Evolutionary conservation across 2,113 vertebrate genomes (phyloP), one percentile per base, ranked within the genome.

Genomic region (Etheostoma spectabile): DNA sequence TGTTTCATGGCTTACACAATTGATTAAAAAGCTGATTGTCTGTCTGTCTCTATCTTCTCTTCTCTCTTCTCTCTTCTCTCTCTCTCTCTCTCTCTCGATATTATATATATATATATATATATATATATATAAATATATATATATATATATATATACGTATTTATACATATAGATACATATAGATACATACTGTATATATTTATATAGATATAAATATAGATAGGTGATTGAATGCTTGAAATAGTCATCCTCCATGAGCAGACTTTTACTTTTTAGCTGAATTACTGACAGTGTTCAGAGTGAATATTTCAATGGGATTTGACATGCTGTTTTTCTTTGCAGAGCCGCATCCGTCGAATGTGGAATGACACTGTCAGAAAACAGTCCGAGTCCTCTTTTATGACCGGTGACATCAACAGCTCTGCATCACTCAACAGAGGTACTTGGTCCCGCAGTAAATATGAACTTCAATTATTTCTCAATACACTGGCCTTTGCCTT

Each of bases 331-430:
- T 81, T 89, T 52, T 80, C 33, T 77, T 79, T 2, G 22, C 94
- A 99, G 98, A 99, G 98, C 90, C 98, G 98, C 69, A 99, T 99
- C 91, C 97, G 98, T 80, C 96, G 98, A 86, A 99, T 99, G 98
- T 99, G 98, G 98, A 99, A 99, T 73, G 98, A 99, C 94, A 99
- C 98, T 0, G 98, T 99, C 86, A 95, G 98, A 91, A 99, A 99
- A 84, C 98, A 99, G 95, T 97, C 98, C 0, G 98, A 99, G 93
- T 99, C 98, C 71, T 99, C 98, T 86, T 99, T 99, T 89, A 99
- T 99, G 93, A 99, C 98, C 51, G 98, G 98, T 65, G 98, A 99
- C 95, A 98, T 99, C 96, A 99, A 99, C 96, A 99, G 97, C 94
- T 99, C 98, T 52, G 97, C 97, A 0, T 99, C 98, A 74, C 97